phyloP scores from a whole-genome alignment of 2,113 vertebrate genomes.

The Columba janthina region DNA sequence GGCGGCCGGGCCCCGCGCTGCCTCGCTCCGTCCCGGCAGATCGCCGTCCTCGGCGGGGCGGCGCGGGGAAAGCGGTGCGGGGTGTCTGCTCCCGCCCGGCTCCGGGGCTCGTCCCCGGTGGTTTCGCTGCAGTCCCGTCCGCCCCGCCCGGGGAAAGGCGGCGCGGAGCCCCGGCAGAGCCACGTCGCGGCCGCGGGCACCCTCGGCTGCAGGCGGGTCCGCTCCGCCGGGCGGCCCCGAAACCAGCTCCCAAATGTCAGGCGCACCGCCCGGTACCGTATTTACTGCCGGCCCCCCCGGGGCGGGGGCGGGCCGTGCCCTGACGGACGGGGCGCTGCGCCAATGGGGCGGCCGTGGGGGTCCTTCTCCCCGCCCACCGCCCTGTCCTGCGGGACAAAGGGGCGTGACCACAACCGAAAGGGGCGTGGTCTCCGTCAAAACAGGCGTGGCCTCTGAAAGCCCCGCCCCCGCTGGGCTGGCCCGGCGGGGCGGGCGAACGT shows the following conservation, averaged over 20 bases:
- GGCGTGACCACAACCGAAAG: accelerated
- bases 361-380: accelerated
- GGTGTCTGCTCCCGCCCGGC: neutral
- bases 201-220: neutral
- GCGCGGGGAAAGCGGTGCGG: neutral
- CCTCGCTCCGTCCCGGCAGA: neutral
- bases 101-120: neutral
- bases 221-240: neutral
- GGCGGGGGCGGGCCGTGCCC: neutral
- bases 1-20: neutral
- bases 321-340: neutral
- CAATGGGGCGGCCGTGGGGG: neutral
- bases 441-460: accelerated
- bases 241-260: neutral
- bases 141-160: neutral
- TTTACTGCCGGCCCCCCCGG: slow-evolving; percentile 20
- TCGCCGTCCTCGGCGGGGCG: neutral
- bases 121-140: neutral
- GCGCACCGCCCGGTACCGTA: slow-evolving; percentile 24
- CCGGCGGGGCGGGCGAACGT: neutral
- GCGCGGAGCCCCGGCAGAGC: neutral
- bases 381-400: accelerated
- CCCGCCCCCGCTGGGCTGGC: neutral
- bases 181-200: neutral
- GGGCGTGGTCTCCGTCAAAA: accelerated